Conservation (phyloP, 2,797 vertebrate species). For the Iguana delicatissima region DNA sequence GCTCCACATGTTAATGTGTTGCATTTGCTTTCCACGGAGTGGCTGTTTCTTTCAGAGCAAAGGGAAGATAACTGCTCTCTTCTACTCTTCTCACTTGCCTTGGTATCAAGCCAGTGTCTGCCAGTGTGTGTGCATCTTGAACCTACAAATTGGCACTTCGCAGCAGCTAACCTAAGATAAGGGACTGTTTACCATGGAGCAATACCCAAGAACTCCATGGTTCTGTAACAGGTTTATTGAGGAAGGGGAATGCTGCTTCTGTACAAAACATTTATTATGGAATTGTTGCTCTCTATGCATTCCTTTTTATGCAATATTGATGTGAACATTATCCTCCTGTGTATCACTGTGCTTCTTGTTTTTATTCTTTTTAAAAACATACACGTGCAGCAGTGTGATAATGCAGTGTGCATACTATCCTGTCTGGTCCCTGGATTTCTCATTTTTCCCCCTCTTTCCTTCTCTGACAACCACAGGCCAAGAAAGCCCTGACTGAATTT, state of each 20-base stretch:
- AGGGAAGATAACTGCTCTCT: neutral
- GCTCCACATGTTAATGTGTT: too few relatives aligned
- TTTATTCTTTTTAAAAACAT: neutral
- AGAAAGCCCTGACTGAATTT: slow-evolving; percentile 24
- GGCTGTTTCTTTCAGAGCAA: neutral
- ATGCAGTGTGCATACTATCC: neutral
- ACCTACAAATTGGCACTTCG: neutral
- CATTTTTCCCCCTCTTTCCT: neutral
- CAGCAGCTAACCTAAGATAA: neutral
- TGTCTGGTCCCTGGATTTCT: neutral
- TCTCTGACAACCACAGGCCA: slow-evolving; percentile 5
- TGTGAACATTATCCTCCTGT: neutral
- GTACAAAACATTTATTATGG: neutral
- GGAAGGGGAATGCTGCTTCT: neutral
- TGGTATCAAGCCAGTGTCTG: neutral
- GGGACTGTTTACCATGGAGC: neutral
- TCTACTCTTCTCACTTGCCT: neutral
- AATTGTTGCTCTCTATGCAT: neutral
- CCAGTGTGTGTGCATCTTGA: neutral
- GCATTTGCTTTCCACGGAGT: neutral
- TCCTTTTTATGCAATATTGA: neutral
- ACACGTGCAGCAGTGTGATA: neutral
- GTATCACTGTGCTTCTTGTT: neutral
- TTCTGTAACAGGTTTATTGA: neutral
- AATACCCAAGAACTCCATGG: neutral